Evolutionary conservation across 2,888 invertebrate genomes (phyloP), one percentile per base, ranked within the genome.

Genomic region (Himalopsyche japonica): DNA sequence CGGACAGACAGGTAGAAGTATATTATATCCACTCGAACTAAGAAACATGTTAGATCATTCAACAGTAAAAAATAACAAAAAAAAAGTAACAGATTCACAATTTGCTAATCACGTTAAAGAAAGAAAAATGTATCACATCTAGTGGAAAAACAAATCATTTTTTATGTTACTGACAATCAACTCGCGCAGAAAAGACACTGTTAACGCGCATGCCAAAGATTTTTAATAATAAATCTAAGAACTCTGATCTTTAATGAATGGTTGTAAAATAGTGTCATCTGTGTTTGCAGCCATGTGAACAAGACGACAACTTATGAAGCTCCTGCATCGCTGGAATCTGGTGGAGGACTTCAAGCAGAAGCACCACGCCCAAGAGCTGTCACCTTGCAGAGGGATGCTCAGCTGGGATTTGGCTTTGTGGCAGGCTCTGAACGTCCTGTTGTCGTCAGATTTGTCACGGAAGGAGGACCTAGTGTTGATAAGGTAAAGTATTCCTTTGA

Each of bases 391-490:
- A 91, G 98, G 76, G 95, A 97, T 88, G 93, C 95, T 0, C 95
- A 96, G 82, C 93, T 97, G 86, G 98, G 98, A 0, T 98, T 98
- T 90, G 98, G 98, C 1, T 98, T 98, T 90, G 98, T 98, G n/a
- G 98, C 98, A 0, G 98, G 98, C 18, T 97, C 97, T 49, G 98
- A 98, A 90, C 95, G 95, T 88, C 98, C 98, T 0, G 98, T 98
- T 79, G 95, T 98, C 84, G 98, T 98, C 32, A 94, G 98, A 86
- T 97, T 96, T 89, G 96, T 97, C 20, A 96, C 96, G 0, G 96
- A 96, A 91, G 97, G 97, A 89, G 98, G 98, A 15, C 98, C 98
- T 1, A 98, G 98, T 90, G 97, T 97, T 85, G 96, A 96, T 83
- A 97, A 97, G 93, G 94, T 94, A 88, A 89, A 86, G 5, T 32